Evolutionary conservation across 2,113 vertebrate genomes (phyloP), one percentile per base, ranked within the genome.

Genomic region (Perca fluviatilis): DNA sequence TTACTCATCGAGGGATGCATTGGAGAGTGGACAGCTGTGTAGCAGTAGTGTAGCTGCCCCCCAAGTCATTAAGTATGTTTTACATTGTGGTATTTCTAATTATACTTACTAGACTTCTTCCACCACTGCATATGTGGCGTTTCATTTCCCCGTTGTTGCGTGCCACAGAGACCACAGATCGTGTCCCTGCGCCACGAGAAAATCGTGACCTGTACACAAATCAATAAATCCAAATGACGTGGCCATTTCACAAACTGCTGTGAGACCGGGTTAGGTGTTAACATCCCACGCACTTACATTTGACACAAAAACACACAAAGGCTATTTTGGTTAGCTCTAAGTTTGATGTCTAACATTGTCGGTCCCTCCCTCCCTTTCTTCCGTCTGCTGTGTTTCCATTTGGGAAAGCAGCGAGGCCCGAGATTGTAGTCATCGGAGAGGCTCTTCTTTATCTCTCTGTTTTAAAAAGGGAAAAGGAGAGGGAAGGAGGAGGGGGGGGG

Each of bases 341-440:
- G 79, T 82, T 60, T 76, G 49, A 80, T 60, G 68, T 80, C 53
- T 62, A 61, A 70, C 36, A 43, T 66, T 60, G 46, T 82, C 62
- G 63, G 58, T 60, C 76, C 51, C 61, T 74, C 53, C 75, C 53
- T 80, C 25, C 53, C 15, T 75, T 74, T 79, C 47, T 66, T 74
- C 67, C 25, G 21, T 76, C 73, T 80, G 68, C 80, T 72, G 4
- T 70, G 49, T 84, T 79, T 89, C 76, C 54, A 77, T 76, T 79
- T 77, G 54, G 67, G 70, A 84, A 88, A 88, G 72, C 63, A 75
- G 75, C 16, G 8, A 81, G 75, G 67, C 66, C 67, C 49, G 63
- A 75, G 77, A 89, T 84, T 80, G 74, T 10, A 80, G 73, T 84
- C 86, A 86, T 76, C 47, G 27, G 69, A 86, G 69, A 86, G 89